Evolutionary conservation across 1,140 invertebrate species (phyloP).

Genomic region (Centruroides sculpturatus): DNA sequence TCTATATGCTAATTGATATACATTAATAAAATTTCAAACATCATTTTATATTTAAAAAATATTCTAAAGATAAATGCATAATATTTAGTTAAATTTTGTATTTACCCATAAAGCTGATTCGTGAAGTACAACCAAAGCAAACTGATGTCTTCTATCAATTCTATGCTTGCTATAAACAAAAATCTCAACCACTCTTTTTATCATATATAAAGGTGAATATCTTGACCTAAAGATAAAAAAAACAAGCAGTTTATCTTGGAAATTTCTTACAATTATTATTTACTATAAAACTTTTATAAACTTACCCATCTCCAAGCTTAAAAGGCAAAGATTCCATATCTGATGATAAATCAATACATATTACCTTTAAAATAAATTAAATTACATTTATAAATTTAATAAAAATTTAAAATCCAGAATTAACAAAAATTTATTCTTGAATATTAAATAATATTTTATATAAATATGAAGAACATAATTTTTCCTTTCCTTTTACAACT

Average conservation of each 20-base stretch:
- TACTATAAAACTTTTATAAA: neutral
- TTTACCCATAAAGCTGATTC: constrained; percentile 37
- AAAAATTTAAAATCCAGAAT: too few species aligned
- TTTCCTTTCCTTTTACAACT: too few species aligned
- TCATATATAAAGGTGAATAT: constrained; percentile 41
- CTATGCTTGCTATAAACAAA: constrained; percentile 47
- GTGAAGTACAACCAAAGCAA: constrained; percentile 44
- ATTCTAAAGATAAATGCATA: too few species aligned
- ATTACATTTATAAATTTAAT: too few species aligned
- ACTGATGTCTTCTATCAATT: constrained; percentile 48
- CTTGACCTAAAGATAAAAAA: constrained; percentile 24
- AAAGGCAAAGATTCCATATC: constrained; percentile 42
- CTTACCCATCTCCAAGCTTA: constrained; percentile 36
- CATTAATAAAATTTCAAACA: too few species aligned
- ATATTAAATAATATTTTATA: too few species aligned
- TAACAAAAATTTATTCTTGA: too few species aligned
- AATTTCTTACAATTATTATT: too few species aligned
- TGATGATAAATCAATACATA: constrained; percentile 48
- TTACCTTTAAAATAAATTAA: constrained; percentile 21
- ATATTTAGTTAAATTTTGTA: neutral
- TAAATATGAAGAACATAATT: too few species aligned
- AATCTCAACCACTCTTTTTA: constrained; percentile 45
- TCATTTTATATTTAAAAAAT: too few species aligned
- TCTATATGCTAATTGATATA: too few species aligned
- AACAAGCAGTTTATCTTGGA: neutral